Evolutionary conservation across 1,140 invertebrate species (phyloP), one percentile per base, ranked within the genome.

Genomic region (Lepidurus packardi): DNA sequence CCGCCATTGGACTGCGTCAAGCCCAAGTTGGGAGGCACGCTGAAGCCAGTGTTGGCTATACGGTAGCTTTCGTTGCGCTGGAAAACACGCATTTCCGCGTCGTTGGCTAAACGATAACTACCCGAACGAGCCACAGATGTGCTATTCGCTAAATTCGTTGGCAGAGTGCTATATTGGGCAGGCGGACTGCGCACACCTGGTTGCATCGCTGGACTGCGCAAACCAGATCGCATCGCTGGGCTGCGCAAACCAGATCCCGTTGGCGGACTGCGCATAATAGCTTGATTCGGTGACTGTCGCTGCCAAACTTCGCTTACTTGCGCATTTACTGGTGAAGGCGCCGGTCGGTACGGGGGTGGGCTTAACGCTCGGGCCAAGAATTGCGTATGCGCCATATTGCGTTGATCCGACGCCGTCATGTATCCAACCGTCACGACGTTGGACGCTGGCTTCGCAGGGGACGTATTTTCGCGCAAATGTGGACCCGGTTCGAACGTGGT

Each of bases 21-120:
- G 16, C 53, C 53, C n/a, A 44, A 75, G 24, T 44, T 5, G 42
- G 24, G 41, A 10, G 24, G 16, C 9, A 45, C 1, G 41, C 13
- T 9, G 47, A 42, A n/a, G 77, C 34, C 21, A 73, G 34, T 41
- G 90, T 94, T 94, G 1, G 93, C 93, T 84, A 93, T 89, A 79
- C 93, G 90, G 83, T 95, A 95, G 85, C 93, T 94, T 83, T 94
- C 92, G 83, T 92, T 94, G 73, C 93, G 88, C 85, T 93, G 93
- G 42, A 94, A 86, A 65, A 65, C 53, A 7, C 53, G 53, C 84
- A 89, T 24, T 11, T 73, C 77, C 1, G 76, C 76, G 73, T 82
- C 82, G 79, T 80, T 78, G 41, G 79, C 73, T 16, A 74, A 34
- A 21, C 74, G 79, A 42, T 78, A 78, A 47, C 78, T 78, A 25